Conservation (phyloP, 2,113 vertebrate genomes). For the Motacilla alba region DNA sequence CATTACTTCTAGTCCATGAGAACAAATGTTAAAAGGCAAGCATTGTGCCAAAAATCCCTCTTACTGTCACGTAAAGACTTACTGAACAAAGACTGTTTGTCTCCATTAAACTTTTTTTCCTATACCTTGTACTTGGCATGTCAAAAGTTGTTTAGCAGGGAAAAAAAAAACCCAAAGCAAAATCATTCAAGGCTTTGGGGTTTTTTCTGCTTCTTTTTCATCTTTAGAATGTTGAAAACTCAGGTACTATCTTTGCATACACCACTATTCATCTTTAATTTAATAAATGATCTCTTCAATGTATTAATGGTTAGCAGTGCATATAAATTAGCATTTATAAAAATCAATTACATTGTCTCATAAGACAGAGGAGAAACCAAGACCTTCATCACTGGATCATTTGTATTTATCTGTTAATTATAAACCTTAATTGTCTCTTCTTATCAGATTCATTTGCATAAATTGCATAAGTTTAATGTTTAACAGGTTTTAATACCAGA, state of each 20-base stretch:
- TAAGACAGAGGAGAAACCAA: constrained; percentile 76
- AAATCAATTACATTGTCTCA: constrained; percentile 80
- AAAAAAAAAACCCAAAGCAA: neutral
- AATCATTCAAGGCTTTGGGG: neutral
- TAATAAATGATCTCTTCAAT: constrained; percentile 67
- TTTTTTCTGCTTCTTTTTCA: constrained; percentile 38
- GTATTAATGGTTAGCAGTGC: constrained; percentile 75
- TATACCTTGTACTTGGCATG: neutral
- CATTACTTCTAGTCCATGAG: constrained; percentile 16
- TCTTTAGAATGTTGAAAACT: constrained; percentile 41
- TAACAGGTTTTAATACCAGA: constrained; percentile 75
- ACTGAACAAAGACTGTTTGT: constrained; percentile 46
- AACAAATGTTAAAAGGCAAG: constrained; percentile 31
- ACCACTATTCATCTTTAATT: constrained; percentile 69
- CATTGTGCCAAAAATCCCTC: constrained; percentile 39
- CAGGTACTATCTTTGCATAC: constrained; percentile 52
- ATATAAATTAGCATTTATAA: constrained; percentile 83
- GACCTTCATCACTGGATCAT: constrained; percentile 79
- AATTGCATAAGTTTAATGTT: constrained; percentile 78
- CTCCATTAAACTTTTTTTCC: constrained; percentile 19
- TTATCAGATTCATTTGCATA: constrained; percentile 84
- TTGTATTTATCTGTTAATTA: constrained; percentile 85
- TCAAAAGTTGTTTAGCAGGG: neutral
- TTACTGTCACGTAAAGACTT: constrained; percentile 36
- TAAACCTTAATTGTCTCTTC: constrained; percentile 81